Evolutionary conservation across 2,797 vertebrate species (phyloP).

Genomic region (Gymnoscopelus braueri): DNA sequence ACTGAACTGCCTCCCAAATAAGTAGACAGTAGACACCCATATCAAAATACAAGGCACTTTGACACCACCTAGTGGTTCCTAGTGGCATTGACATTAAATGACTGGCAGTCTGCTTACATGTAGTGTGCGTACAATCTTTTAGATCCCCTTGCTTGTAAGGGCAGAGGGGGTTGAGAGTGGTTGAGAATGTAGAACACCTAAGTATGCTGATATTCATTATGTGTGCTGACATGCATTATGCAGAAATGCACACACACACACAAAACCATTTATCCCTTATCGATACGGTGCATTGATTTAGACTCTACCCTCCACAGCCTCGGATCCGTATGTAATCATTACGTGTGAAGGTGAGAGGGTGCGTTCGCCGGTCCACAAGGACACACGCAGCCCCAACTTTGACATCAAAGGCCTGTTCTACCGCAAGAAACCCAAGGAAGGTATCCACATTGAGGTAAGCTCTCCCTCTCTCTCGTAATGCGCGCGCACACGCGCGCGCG

Average conservation of each 20-base stretch:
- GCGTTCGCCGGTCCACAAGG: conserved; percentile 86
- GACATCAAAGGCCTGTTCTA: conserved; percentile 93
- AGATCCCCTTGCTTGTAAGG: too few species aligned
- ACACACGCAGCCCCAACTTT: conserved; percentile 86
- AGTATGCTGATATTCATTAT: neutral
- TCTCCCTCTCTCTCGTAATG: neutral
- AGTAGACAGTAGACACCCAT: conserved; percentile 54
- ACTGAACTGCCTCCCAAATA: conserved; percentile 59
- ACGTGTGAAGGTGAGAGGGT: conserved; percentile 90
- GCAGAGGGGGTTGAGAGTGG: too few species aligned
- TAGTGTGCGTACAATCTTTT: too few species aligned
- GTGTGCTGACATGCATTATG: neutral
- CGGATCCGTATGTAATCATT: conserved; percentile 92
- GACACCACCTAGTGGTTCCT: conserved; percentile 58
- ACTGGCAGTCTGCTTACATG: too few species aligned
- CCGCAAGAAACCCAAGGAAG: conserved; percentile 89
- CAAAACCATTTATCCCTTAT: neutral
- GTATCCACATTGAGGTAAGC: conserved; percentile 90
- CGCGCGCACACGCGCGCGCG: too few species aligned
- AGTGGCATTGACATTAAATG: too few species aligned
- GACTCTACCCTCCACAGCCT: conserved; percentile 70
- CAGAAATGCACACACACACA: neutral
- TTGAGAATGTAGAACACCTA: too few species aligned
- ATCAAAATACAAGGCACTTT: conserved; percentile 63
- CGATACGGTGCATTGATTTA: neutral